Base-by-base conservation (phyloP, 1,140 invertebrate genomes). In the Araneus ventricosus region DNA sequence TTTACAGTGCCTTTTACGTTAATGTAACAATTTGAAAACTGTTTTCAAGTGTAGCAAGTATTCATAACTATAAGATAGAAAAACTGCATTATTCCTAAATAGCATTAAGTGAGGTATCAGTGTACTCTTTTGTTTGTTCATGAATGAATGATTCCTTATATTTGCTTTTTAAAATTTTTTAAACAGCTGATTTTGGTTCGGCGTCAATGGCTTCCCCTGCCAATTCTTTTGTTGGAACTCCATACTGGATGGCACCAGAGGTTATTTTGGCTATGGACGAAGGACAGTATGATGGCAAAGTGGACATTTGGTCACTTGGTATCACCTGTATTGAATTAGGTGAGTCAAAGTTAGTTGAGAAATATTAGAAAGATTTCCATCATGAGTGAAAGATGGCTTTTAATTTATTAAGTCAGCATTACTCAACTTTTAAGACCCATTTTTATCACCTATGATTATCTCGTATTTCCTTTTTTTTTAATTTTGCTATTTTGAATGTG, bases 191-290 rank as follows among this genome's bases (percentile, higher is more conserved):
- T 96, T 99, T 99, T 96, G 99, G 99, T 41, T 99, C 98, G 93
- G 99, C 99, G 24, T 99, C 98, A 94, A 97, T 99, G 94, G 97
- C 97, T 95, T 99, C 98, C 95, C 99, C 99, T 22, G 99, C 99
- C n/a, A 99, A 99, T 96, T 99, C 98, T 94, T 99, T 99, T 96
- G 99, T 99, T n/a, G 99, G 99, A 37, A 99, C 99, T 39, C 99
- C 99, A 4, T 99, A 99, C 95, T 99, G 99, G 99, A 99, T 99
- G 99, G 98, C 98, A 30, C 98, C 98, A 1, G 98, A 99, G 96
- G 99, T 99, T 61, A 99, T 99, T 95, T 96, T 99, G 80, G 99
- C 99, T 59, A 99, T 99, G 99, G 99, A 99, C 95, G 99, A 99
- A 95, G 99, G 99, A n/a, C 98, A 99, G 95, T 99, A 99, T 95